phyloP scores from a whole-genome alignment of 2,113 vertebrate species.

The Taxidea taxus region DNA sequence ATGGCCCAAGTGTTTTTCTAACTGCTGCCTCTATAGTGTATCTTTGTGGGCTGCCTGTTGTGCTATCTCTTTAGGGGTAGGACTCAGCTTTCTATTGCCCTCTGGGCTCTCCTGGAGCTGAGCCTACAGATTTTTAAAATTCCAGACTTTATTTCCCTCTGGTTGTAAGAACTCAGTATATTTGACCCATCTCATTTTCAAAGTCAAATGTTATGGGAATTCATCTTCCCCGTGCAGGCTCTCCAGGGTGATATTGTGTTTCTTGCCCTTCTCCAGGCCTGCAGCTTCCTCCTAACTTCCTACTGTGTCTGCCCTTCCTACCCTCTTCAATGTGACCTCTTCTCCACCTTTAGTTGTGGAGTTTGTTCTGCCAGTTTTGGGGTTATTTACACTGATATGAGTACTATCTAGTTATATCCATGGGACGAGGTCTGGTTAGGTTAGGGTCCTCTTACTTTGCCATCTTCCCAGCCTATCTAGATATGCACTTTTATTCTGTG shows the following conservation, averaged over 20 bases:
- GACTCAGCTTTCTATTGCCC: neutral
- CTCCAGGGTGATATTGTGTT: neutral
- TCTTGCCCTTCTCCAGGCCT: neutral
- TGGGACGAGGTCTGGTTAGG: neutral
- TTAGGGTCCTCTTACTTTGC: neutral
- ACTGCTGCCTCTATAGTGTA: neutral
- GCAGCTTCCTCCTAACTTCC: neutral
- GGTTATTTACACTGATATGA: neutral
- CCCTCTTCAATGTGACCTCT: neutral
- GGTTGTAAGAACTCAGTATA: neutral
- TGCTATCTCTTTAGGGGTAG: neutral
- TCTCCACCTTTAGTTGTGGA: neutral
- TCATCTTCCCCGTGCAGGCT: neutral
- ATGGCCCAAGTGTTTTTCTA: neutral
- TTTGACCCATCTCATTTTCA: neutral
- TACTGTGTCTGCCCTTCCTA: neutral
- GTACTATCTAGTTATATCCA: neutral
- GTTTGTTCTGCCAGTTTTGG: neutral
- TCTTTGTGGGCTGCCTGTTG: neutral
- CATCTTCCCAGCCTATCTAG: neutral
- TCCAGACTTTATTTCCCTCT: neutral
- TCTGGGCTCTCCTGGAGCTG: neutral
- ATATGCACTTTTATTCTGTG: neutral
- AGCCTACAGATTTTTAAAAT: neutral
- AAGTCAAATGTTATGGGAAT: neutral